Conservation (phyloP, 2,888 invertebrate genomes). For the Hoplodrina ambigua region DNA sequence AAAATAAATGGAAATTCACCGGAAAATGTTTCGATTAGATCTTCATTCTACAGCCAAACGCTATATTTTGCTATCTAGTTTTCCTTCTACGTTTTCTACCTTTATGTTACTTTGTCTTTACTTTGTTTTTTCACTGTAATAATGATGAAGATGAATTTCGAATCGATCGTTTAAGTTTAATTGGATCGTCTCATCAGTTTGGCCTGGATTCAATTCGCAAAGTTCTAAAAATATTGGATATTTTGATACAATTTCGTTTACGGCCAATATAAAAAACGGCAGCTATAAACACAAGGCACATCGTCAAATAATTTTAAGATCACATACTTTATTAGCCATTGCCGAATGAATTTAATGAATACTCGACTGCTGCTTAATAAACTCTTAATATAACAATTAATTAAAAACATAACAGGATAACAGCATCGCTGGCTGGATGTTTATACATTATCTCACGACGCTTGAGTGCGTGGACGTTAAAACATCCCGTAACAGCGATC, state of each 20-base stretch:
- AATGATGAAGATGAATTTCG: neutral
- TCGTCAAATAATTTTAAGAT: conserved; percentile 3
- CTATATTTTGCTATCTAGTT: neutral
- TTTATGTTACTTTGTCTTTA: too few relatives aligned
- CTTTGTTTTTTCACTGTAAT: too few relatives aligned
- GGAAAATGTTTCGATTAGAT: conserved; percentile 12
- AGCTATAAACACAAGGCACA: conserved; percentile 4
- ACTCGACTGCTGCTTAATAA: conserved; percentile 26
- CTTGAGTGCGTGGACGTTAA: conserved; percentile 56
- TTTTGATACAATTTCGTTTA: neutral
- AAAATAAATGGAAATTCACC: conserved; percentile 43
- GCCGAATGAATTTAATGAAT: conserved; percentile 22
- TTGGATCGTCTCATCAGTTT: neutral
- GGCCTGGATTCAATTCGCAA: neutral
- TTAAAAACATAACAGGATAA: conserved; percentile 60
- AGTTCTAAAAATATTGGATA: neutral
- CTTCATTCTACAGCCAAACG: neutral
- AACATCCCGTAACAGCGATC: conserved; percentile 66
- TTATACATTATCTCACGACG: conserved; percentile 67
- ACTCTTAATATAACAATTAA: conserved; percentile 52
- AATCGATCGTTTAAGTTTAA: neutral
- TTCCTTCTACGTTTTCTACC: neutral
- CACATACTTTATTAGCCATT: neutral
- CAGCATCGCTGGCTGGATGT: conserved; percentile 62
- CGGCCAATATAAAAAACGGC: neutral